Percentiles rank a stretch among this genome's conserved stretches.
Conservation (phyloP, 2,888 invertebrate species). For the Meganola albula region DNA sequence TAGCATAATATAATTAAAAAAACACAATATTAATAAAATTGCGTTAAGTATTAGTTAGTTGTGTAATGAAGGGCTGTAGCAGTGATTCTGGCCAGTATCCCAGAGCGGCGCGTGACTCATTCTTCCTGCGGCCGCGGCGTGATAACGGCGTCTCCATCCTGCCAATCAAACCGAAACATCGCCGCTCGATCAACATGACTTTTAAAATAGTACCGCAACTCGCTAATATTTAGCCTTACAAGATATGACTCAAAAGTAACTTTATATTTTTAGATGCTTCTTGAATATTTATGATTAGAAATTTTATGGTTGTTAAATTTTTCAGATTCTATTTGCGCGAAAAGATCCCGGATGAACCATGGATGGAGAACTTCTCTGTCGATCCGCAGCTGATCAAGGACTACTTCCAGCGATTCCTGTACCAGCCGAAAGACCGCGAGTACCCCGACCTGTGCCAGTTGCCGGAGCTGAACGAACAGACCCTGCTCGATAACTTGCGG, state of each 20-base stretch:
- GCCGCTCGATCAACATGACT: constrained; percentile 48
- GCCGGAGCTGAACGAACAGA: constrained; percentile 96
- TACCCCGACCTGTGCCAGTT: constrained; percentile 97
- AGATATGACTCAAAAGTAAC: constrained; percentile 63
- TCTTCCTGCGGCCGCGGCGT: constrained; percentile 62
- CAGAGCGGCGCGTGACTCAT: constrained; percentile 56
- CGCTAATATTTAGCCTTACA: constrained; percentile 44
- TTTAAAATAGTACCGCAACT: constrained; percentile 41
- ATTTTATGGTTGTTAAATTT: constrained; percentile 27
- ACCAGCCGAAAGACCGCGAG: constrained; percentile 94
- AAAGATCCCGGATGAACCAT: constrained; percentile 89
- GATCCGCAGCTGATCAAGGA: constrained; percentile 95
- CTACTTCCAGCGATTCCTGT: constrained; percentile 92
- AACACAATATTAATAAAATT: no score
- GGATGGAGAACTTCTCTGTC: constrained; percentile 92
- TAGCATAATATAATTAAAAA: no score
- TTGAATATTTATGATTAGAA: constrained; percentile 8
- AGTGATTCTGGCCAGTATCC: constrained; percentile 62
- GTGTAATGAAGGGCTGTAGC: constrained; percentile 46
- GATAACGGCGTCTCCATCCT: constrained; percentile 72
- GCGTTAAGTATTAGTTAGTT: constrained; percentile 32
- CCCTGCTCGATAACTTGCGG: constrained; percentile 92
- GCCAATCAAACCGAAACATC: constrained; percentile 64
- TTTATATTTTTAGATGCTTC: constrained; percentile 32
- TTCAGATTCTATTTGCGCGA: constrained; percentile 91